Conservation (phyloP, 30 jellyfish, hydroid and myxozoan species). For the Aurelia aurita complex sp. Pacific region DNA sequence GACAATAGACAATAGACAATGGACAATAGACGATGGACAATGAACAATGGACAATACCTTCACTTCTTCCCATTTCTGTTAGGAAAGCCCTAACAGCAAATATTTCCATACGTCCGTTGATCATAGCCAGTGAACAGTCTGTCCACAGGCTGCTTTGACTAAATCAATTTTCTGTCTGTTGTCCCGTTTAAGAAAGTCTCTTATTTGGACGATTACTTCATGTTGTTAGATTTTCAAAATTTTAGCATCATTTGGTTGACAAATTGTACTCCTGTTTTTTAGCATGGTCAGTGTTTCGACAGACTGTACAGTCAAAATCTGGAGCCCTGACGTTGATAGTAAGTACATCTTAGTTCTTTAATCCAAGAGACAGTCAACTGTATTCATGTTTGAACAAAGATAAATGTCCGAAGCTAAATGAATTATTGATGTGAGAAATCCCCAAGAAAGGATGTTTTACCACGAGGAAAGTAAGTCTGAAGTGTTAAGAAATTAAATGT, state of each 20-base stretch:
- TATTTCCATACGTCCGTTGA: background rate
- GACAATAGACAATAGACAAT: too few species aligned
- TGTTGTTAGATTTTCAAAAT: background rate
- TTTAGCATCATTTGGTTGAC: background rate
- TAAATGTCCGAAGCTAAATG: too few species aligned
- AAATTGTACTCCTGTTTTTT: background rate
- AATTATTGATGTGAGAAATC: too few species aligned
- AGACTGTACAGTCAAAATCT: slow-evolving; percentile 55
- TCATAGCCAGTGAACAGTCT: background rate
- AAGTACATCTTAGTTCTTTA: slow-evolving; percentile 8
- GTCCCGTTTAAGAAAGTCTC: background rate
- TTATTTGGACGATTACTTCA: background rate
- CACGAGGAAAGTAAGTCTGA: too few species aligned
- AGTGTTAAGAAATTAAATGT: too few species aligned
- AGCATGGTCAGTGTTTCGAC: slow-evolving; percentile 62
- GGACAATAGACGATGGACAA: background rate
- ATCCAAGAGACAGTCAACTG: too few species aligned
- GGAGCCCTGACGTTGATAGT: slow-evolving; percentile 38
- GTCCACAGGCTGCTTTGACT: too few species aligned
- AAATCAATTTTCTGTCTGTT: too few species aligned
- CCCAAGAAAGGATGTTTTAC: too few species aligned
- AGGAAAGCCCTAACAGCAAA: background rate
- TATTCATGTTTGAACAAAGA: too few species aligned
- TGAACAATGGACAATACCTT: too few species aligned
- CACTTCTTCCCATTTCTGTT: too few species aligned